phyloP scores from a whole-genome alignment of 2,797 vertebrate species.

The Chromobotia macracanthus region DNA sequence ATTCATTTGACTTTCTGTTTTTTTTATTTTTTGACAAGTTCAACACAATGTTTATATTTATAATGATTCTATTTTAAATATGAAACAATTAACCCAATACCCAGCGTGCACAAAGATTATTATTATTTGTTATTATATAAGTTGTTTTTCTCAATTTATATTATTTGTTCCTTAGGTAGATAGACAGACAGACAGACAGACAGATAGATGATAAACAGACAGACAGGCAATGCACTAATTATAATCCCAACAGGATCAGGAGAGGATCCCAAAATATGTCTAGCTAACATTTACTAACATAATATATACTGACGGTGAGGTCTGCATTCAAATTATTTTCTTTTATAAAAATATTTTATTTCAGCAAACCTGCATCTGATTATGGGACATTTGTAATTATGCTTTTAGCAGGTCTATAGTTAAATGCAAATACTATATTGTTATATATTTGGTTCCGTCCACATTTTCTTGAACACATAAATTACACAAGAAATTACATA shows the following conservation, averaged over 20 bases:
- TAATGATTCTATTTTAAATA: conserved; percentile 37
- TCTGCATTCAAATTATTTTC: conserved; percentile 55
- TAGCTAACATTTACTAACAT: conserved; percentile 50
- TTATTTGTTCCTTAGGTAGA: conserved; percentile 57
- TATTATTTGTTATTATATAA: conserved; percentile 55
- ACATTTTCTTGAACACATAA: no score
- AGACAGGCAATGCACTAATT: conserved; percentile 42
- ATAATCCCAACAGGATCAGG: conserved; percentile 55
- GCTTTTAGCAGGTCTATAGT: not conserved
- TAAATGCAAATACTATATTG: not conserved
- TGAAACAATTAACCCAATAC: conserved; percentile 48
- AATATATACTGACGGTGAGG: conserved; percentile 51
- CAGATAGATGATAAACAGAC: no score
- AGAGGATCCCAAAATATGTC: conserved; percentile 57
- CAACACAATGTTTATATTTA: conserved; percentile 15
- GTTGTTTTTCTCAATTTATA: conserved; percentile 52
- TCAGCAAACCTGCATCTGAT: conserved; percentile 65
- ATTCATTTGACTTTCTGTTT: not conserved
- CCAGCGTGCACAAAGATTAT: conserved; percentile 47
- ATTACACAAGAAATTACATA: no score
- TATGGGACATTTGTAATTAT: not conserved
- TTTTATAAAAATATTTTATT: not conserved
- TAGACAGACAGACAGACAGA: not conserved
- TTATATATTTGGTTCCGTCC: not conserved
- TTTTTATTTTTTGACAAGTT: not conserved